Evolutionary conservation across 2,888 invertebrate species (phyloP).

Genomic region (Nomada lathburiana): DNA sequence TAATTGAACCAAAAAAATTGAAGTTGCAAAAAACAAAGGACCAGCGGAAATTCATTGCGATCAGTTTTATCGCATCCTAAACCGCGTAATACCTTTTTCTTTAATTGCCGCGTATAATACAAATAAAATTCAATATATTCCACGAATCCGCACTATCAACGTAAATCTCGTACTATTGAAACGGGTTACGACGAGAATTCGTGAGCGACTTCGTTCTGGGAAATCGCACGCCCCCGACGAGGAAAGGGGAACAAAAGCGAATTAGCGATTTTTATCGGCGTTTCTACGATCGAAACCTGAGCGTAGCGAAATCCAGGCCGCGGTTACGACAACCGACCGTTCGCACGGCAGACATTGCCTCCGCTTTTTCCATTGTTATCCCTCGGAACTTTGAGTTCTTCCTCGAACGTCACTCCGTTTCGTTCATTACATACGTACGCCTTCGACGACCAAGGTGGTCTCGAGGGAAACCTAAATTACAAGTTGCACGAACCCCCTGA

Average conservation of each 20-base stretch:
- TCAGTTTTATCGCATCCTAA: no score
- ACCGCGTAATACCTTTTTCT: no score
- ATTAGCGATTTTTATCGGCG: constrained; percentile 50
- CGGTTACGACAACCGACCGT: constrained; percentile 47
- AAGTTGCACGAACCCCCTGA: constrained; percentile 17
- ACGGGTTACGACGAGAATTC: background rate
- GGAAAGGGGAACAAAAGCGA: constrained; percentile 24
- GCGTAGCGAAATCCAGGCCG: constrained; percentile 39
- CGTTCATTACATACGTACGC: constrained; percentile 41
- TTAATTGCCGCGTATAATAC: no score
- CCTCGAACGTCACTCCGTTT: constrained; percentile 31
- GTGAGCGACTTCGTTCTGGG: background rate
- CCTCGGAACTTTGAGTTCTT: constrained; percentile 29
- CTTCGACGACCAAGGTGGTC: background rate
- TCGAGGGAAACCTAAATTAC: constrained; percentile 37
- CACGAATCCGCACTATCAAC: background rate
- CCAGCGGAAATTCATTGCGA: no score
- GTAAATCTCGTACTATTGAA: constrained; percentile 2
- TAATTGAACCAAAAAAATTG: no score
- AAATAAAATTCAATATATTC: no score
- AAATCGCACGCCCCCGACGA: no score
- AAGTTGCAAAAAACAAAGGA: no score
- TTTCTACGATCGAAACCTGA: constrained; percentile 24
- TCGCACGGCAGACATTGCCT: constrained; percentile 44
- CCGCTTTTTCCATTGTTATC: constrained; percentile 53